Base-by-base conservation (phyloP, 2,888 invertebrate genomes). In the Epinotia bilunana region DNA sequence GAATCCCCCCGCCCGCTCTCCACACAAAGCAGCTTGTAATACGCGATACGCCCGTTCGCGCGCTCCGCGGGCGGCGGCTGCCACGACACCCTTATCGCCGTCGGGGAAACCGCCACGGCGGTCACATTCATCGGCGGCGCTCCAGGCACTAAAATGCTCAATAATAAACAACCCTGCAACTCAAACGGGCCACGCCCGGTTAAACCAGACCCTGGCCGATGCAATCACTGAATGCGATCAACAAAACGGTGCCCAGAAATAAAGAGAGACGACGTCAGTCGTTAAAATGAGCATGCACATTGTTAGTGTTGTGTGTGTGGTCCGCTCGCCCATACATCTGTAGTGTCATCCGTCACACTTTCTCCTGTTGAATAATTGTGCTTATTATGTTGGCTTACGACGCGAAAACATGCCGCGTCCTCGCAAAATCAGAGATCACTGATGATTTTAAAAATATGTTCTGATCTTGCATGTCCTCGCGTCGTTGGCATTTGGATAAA, bases 61-160 rank as follows among this genome's bases (percentile, higher is more conserved):
- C 97, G 96, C 91, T 98, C 97, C 80, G 96, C 96, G 70, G 98
- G 97, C 82, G 99, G 99, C 83, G 99, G 98, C 84, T 96, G 95
- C 99, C 99, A 99, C 84, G 96, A 95, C 84, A 99, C 97, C 84
- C 97, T 95, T 87, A 99, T 97, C 81, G 98, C 96, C 79, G 98
- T 98, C 80, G 99, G 97, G 91, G 98, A 97, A 90, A 97, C 96
- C 83, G 99, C 97, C 92, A 96, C 95, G 81, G 98, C 98, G 83
- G 96, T 96, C 93, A 99, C 98, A 95, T 98, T 98, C 95, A 97
- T 97, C 87, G 99, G 99, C 86, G 99, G 98, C 87, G 98, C 98
- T 94, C 98, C 98, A 88, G 99, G 99, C 95, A 98, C 99, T 99
- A 95, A 85, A 90, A 91, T 88, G 87, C 91, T 89, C 87, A 88